A percentile compares a stretch with the other conserved stretches of the same genome.
These are phyloP conservation scores for Lota lota DNA, from an alignment of 2,113 vertebrate genomes.

Conservation along the genomic window DNA sequence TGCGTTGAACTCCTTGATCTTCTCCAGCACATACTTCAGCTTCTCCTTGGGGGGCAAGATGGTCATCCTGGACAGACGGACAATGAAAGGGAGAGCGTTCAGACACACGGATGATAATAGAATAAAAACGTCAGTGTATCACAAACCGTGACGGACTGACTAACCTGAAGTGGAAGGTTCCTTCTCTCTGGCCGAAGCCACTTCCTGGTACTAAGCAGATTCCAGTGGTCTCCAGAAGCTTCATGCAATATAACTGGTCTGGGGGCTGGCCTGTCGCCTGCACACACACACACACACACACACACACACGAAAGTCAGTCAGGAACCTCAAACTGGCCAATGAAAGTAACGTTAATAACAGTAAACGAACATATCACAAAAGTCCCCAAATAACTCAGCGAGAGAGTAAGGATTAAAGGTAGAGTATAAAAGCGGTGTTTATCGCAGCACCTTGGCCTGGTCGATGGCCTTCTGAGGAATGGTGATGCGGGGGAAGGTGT, in stretches of 20 bases:
- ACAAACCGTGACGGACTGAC: too few species aligned
- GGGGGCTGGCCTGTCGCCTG: constrained; percentile 77
- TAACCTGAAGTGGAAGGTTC: constrained; percentile 91
- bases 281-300: background rate
- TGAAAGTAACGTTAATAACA: background rate
- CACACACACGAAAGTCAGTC: background rate
- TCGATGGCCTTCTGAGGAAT: constrained; percentile 77
- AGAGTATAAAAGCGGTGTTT: background rate
- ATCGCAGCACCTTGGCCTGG: constrained; percentile 75
- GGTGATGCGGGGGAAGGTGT: constrained; percentile 82
- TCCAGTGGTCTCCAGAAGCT: constrained; percentile 86
- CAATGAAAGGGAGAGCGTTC: background rate
- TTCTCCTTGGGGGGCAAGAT: constrained; percentile 83
- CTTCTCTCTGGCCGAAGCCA: constrained; percentile 88
- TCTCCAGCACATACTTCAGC: constrained; percentile 77
- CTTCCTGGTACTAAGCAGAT: constrained; percentile 93
- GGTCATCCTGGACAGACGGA: constrained; percentile 78
- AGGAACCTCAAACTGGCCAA: background rate
- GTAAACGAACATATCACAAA: background rate
- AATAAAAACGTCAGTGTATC: background rate
- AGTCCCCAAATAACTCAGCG: background rate
- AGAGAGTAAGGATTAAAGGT: background rate
- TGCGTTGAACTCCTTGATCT: constrained; percentile 78
- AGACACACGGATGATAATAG: background rate
- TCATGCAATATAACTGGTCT: constrained; percentile 90